Conservation (phyloP, 1,140 invertebrate species). For the Diorhabda sublineata region DNA sequence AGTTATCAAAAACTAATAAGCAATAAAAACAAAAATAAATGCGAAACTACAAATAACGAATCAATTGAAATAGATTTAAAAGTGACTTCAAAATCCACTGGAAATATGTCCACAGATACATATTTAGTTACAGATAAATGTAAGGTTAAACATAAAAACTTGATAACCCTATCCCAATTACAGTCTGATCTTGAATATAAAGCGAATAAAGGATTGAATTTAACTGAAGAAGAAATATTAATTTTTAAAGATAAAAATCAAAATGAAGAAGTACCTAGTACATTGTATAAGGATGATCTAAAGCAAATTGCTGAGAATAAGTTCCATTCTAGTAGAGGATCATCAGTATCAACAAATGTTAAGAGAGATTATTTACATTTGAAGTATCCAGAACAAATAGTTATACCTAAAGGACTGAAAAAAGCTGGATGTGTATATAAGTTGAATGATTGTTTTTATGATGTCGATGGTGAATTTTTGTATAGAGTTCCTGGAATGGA, state of each 20-base stretch:
- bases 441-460: conserved; percentile 72
- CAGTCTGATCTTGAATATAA: conserved; percentile 36
- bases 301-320: conserved; percentile 14
- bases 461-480: conserved; percentile 70
- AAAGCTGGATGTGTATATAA: conserved; percentile 62
- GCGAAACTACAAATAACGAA: conserved; percentile 20
- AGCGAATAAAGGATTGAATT: conserved; percentile 25
- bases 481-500: conserved; percentile 67
- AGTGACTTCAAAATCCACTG: conserved; percentile 37
- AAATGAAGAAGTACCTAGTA: not conserved
- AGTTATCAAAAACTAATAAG: conserved; percentile 39
- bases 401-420: conserved; percentile 58
- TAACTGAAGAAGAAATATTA: conserved; percentile 24
- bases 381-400: conserved; percentile 57
- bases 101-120: conserved; percentile 14
- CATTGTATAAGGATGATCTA: not conserved
- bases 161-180: conserved; percentile 43
- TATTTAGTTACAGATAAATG: conserved; percentile 9
- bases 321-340: conserved; percentile 10
- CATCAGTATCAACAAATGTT: conserved; percentile 21
- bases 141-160: conserved; percentile 37
- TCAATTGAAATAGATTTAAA: conserved; percentile 40
- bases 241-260: conserved; percentile 15
- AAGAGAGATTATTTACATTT: conserved; percentile 34
- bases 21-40: conserved; percentile 33